phyloP scores from a whole-genome alignment of 2,888 invertebrate genomes.

The Cecidostiba fungosa region DNA sequence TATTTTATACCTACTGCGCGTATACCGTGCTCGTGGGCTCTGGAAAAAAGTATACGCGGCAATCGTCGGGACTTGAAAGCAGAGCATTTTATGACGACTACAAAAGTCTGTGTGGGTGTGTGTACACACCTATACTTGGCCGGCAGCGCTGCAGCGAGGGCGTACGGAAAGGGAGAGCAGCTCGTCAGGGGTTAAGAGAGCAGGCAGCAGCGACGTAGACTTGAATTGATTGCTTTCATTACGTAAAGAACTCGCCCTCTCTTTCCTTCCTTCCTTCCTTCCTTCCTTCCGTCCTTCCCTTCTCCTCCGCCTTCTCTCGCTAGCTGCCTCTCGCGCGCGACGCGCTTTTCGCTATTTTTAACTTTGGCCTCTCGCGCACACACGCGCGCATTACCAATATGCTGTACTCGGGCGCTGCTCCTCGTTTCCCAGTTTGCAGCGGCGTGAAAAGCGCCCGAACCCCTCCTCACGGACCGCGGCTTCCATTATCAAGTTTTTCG shows the following conservation, averaged over 20 bases:
- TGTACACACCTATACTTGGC: too few species aligned
- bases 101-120: slow-evolving; percentile 18
- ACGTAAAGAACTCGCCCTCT: slow-evolving; percentile 70
- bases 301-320: slow-evolving; percentile 19
- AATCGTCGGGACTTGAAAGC: slow-evolving; percentile 68
- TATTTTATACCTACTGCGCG: too few species aligned
- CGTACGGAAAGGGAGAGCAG: slow-evolving; percentile 31
- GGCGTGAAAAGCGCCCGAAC: too few species aligned
- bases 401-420: too few species aligned
- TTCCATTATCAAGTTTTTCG: slow-evolving; percentile 7
- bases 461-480: too few species aligned
- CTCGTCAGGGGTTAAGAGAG: slow-evolving; percentile 47
- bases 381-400: too few species aligned
- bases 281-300: slow-evolving; percentile 28
- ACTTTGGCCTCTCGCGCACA: too few species aligned
- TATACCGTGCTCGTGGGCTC: too few species aligned
- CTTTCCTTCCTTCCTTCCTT: slow-evolving; percentile 26
- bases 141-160: too few species aligned
- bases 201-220: slow-evolving; percentile 65
- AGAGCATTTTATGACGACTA: slow-evolving; percentile 73
- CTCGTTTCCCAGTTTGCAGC: too few species aligned
- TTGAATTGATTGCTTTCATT: slow-evolving; percentile 80
- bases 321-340: too few species aligned
- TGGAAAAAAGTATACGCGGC: background rate
- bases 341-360: too few species aligned